Evolutionary conservation across 2,797 vertebrate genomes (phyloP), one percentile per base, ranked within the genome.

Genomic region (Ctenosaura bakeri): DNA sequence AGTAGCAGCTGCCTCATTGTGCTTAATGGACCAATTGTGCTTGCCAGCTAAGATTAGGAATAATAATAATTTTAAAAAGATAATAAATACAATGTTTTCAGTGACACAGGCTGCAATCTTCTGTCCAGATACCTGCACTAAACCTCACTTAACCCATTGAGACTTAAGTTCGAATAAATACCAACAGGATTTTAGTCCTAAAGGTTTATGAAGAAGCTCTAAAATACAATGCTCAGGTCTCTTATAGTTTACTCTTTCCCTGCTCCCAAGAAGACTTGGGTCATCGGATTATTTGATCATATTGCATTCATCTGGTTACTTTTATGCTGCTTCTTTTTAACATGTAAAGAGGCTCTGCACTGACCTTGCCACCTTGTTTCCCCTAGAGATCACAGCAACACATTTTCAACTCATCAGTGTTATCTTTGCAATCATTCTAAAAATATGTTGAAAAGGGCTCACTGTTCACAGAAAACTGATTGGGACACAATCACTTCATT

Each of bases 331-430:
- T 83, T 18, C 16, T 81, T 84, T 66, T 46, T 7, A 84, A 18
- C 82, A 66, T 32, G 22, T 14, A 14, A 46, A 20, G 24, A 14
- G 62, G 26, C 38, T 66, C 6, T 9, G 42, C 62, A 84, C 59
- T 84, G 82, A 69, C 66, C 66, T 69, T 69, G 66, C 66, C 20
- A 42, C 4, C 50, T 78, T 46, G 20, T 52, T 74, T 76, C n/a
- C 71, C 22, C 56, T n/a, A 74, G n/a, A 32, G 14, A 73, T 71
- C 73, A 56, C 20, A 56, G 32, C 24, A 76, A 42, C 29, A 35
- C 20, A 56, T 73, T 88, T 88, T 56, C n/a, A 88, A 73, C 71
- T 42, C 35, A 29, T n/a, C 69, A 82, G 59, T 46, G 18, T 32
- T 38, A 18, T 52, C n/a, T n/a, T 71, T 88, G 14, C 24, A 73